phyloP scores from a whole-genome alignment of 2,888 invertebrate genomes.

The Bibio marci region DNA sequence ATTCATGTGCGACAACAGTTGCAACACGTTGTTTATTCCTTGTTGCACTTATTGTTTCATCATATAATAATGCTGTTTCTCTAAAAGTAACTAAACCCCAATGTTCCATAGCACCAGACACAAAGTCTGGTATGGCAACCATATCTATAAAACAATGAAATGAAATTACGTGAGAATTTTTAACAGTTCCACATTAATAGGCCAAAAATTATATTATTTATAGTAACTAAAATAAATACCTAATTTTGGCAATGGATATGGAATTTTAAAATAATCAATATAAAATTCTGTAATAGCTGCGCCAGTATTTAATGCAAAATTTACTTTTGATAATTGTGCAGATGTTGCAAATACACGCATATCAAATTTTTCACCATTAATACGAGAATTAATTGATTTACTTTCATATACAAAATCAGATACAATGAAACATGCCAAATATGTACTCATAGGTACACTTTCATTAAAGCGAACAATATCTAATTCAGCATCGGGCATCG shows the following conservation, averaged over 20 bases:
- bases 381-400: constrained; percentile 31
- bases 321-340: constrained; percentile 53
- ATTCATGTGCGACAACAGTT: constrained; percentile 73
- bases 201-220: too few relatives aligned
- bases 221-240: too few relatives aligned
- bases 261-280: constrained; percentile 62
- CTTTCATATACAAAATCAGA: constrained; percentile 59
- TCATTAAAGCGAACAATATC: constrained; percentile 52
- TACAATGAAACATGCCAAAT: constrained; percentile 79
- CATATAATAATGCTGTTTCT: constrained; percentile 69
- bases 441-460: constrained; percentile 87
- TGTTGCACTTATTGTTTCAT: constrained; percentile 52
- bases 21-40: constrained; percentile 62
- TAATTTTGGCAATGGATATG: constrained; percentile 64
- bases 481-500: constrained; percentile 25
- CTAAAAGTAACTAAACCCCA: constrained; percentile 90
- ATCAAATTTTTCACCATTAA: constrained; percentile 39
- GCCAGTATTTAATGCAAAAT: constrained; percentile 58
- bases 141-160: constrained; percentile 21
- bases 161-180: too few relatives aligned
- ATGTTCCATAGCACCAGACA: constrained; percentile 86
- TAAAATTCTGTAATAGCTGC: constrained; percentile 60
- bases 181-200: too few relatives aligned
- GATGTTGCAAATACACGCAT: constrained; percentile 59
- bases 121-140: constrained; percentile 29